These are phyloP conservation scores for Drosophila mulleri DNA, from an alignment of 2,888 invertebrate species.

Conservation along the genomic window DNA sequence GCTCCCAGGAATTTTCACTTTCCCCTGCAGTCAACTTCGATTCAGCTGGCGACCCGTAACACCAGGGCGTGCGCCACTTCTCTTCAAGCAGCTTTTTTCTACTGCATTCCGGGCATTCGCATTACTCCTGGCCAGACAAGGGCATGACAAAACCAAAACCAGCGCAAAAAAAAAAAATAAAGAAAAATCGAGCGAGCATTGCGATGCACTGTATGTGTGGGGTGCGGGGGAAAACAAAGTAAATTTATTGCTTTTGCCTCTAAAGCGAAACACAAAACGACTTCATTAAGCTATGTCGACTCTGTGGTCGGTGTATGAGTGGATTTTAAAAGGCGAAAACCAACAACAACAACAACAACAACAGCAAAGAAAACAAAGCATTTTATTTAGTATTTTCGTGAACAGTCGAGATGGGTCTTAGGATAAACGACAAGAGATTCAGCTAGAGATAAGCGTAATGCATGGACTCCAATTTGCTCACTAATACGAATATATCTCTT, in stretches of 20 bases:
- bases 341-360: neutral
- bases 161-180: neutral
- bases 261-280: constrained; percentile 78
- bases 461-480: neutral
- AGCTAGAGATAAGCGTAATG: neutral
- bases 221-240: constrained; percentile 41
- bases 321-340: constrained; percentile 15
- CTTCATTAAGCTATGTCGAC: constrained; percentile 78
- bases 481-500: neutral
- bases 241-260: constrained; percentile 74
- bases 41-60: constrained; percentile 25
- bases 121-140: constrained; percentile 56
- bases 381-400: neutral
- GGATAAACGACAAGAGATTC: constrained; percentile 2
- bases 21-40: constrained; percentile 46
- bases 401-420: constrained; percentile 7
- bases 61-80: constrained; percentile 12
- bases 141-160: constrained; percentile 5
- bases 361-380: no score
- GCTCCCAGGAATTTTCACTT: constrained; percentile 73
- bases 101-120: constrained; percentile 60
- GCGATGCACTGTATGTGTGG: constrained; percentile 37
- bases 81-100: constrained; percentile 26
- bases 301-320: constrained; percentile 31
- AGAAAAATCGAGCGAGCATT: neutral